Evolutionary conservation across 2,113 vertebrate genomes (phyloP), one percentile per base, ranked within the genome.

Genomic region (Pongo pygmaeus): DNA sequence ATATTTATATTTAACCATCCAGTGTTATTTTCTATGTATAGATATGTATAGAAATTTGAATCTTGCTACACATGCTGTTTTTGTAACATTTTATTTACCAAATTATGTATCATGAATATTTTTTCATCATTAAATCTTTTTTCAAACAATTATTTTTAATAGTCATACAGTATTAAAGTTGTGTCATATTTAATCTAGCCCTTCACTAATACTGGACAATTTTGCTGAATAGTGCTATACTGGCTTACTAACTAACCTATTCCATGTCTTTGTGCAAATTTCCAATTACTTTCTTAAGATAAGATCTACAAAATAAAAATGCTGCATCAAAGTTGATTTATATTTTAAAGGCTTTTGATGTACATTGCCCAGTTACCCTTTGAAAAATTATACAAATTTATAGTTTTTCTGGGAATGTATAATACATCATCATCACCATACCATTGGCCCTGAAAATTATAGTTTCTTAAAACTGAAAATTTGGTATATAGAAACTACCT

Each of bases 301-400:
- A 74, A 81, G n/a, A 2, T 72, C 59, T 88, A 32, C 74, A 85
- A 70, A 96, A 84, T 38, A 16, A 20, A 79, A 94, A 84, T 67
- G 5, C 2, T 64, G 5, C 8, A 70, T 90, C 35, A 79, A 80
- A 79, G 3, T 55, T 83, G 72, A 86, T 38, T 86, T 9, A 30
- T 59, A 84, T 59, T 84, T 86, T 89, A 94, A 96, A 97, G 27
- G 46, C 7, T 94, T 70, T 86, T n/a, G 59, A 64, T 88, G 35
- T 2, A 35, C 17, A 78, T 74, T 93, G 13, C 2, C 93, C 95
- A 94, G 75, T 78, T 96, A 25, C 3, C 6, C 40, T 93, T 84
- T 20, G 69, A 80, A 86, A 32, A 75, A 25, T 61, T 92, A 11
- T 30, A 90, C 35, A 5, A 79, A 84, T 77, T 90, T 87, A 16